Percentiles rank a stretch among this genome's conserved stretches.
Evolutionary conservation across 1,140 invertebrate genomes (phyloP).

Genomic region (Eupristina koningsbergeri): DNA sequence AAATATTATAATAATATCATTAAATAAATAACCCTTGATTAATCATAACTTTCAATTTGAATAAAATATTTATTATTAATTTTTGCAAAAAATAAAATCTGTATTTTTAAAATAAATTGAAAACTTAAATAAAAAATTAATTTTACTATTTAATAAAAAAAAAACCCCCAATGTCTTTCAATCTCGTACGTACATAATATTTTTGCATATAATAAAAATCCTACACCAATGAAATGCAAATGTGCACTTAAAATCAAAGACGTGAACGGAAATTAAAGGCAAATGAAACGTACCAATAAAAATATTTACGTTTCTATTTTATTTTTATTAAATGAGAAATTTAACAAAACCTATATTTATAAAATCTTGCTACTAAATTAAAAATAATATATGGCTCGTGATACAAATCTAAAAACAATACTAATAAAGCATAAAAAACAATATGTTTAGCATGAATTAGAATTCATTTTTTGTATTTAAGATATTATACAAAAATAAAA

Average conservation of each 20-base stretch:
- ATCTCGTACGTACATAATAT: not conserved
- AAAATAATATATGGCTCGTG: slow-evolving; percentile 71
- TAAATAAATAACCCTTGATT: not conserved
- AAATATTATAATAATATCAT: too few relatives aligned
- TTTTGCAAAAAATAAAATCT: not conserved
- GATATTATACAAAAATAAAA: not conserved
- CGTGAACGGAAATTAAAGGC: not conserved
- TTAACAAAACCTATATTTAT: not conserved
- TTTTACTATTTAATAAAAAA: too few relatives aligned
- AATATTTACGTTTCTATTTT: not conserved
- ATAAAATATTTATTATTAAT: not conserved
- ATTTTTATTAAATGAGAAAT: slow-evolving; percentile 2
- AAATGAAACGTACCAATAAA: not conserved
- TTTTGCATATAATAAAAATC: not conserved
- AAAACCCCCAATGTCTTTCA: slow-evolving; percentile 22
- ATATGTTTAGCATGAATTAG: slow-evolving; percentile 55
- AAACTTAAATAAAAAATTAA: not conserved
- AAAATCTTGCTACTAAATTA: slow-evolving; percentile 62
- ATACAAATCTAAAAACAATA: slow-evolving; percentile 65
- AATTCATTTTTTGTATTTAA: slow-evolving; percentile 27
- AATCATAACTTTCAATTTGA: not conserved
- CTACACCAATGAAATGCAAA: not conserved
- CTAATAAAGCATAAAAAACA: too few relatives aligned
- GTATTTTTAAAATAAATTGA: not conserved
- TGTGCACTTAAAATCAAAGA: slow-evolving; percentile 6